phyloP scores from a whole-genome alignment of 2,888 invertebrate genomes.

The Tinea semifulvella region DNA sequence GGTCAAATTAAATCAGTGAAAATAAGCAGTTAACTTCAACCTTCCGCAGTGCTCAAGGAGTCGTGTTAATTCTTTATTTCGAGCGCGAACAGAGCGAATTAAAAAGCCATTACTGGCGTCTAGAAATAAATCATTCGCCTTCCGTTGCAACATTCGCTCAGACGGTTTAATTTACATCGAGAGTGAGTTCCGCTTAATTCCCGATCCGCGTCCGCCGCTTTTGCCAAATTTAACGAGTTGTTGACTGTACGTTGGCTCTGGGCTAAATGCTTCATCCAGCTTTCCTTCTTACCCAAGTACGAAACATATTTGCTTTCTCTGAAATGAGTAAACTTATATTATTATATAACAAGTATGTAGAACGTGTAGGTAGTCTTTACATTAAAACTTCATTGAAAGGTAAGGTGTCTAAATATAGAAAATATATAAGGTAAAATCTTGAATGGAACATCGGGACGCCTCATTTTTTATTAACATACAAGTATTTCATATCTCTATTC shows the following conservation, averaged over 20 bases:
- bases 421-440: too few relatives aligned
- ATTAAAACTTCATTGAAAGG: too few relatives aligned
- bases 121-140: constrained; percentile 38
- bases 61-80: constrained; percentile 24
- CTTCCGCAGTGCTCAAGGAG: constrained; percentile 1
- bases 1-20: constrained; percentile 1
- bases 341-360: too few relatives aligned
- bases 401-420: too few relatives aligned
- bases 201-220: constrained; percentile 23
- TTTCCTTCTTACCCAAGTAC: too few relatives aligned
- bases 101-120: constrained; percentile 35
- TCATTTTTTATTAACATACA: too few relatives aligned
- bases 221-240: constrained; percentile 25
- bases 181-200: constrained; percentile 33
- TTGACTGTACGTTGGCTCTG: constrained; percentile 21
- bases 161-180: constrained; percentile 41
- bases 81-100: constrained; percentile 33
- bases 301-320: too few relatives aligned
- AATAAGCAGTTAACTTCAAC: constrained; percentile 2
- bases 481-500: too few relatives aligned
- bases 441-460: too few relatives aligned
- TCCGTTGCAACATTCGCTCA: constrained; percentile 34
- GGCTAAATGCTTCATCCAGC: not conserved
- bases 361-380: too few relatives aligned
- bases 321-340: too few relatives aligned